Percentiles rank a stretch among this genome's conserved stretches.
phyloP scores from a whole-genome alignment of 2,797 vertebrate species.

The Alca torda region DNA sequence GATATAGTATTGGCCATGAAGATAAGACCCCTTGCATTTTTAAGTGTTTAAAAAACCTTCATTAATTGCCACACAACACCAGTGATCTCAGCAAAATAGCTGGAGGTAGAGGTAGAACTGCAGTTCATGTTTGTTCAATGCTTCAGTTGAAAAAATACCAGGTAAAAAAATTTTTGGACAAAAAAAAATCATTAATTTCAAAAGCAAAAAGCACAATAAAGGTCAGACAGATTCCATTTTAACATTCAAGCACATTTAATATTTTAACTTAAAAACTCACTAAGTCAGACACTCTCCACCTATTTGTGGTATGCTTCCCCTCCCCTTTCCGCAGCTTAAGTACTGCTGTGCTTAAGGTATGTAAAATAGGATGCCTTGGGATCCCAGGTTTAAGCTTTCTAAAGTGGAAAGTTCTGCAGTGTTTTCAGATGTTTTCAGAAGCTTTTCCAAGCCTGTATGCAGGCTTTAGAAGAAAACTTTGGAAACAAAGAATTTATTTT shows the following conservation, averaged over 20 bases:
- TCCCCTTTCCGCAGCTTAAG: background rate
- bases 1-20: background rate
- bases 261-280: background rate
- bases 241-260: background rate
- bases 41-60: background rate
- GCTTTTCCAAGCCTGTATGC: background rate
- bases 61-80: background rate
- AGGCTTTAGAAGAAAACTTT: background rate
- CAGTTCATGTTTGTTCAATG: background rate
- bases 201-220: background rate
- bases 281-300: background rate
- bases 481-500: background rate
- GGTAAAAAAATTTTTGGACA: background rate
- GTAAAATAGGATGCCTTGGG: background rate
- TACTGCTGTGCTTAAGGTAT: background rate
- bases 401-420: background rate
- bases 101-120: background rate
- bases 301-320: background rate
- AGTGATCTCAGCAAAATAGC: background rate
- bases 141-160: background rate
- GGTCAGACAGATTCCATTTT: background rate
- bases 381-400: background rate
- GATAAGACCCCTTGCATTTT: background rate
- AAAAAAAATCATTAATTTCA: background rate
- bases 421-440: background rate